Percentiles rank a stretch among this genome's conserved stretches.
phyloP scores from a whole-genome alignment of 2,113 vertebrate genomes.

The Corythoichthys intestinalis region DNA sequence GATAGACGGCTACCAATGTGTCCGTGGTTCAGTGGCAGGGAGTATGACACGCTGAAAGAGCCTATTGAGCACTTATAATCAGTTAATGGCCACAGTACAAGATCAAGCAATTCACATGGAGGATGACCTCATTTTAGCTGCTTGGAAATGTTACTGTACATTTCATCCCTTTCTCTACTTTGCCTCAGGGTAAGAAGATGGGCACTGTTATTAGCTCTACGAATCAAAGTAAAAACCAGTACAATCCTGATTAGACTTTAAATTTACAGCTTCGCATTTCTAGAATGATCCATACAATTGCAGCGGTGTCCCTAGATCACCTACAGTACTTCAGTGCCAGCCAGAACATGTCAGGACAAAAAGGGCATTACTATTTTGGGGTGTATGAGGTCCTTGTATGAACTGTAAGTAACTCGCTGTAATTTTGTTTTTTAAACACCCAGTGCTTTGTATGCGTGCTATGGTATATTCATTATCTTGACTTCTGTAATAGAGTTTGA shows the following conservation, averaged over 20 bases:
- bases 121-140: constrained; percentile 11
- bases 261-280: background rate
- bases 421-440: background rate
- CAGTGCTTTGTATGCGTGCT: background rate
- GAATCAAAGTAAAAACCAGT: background rate
- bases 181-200: constrained; percentile 1
- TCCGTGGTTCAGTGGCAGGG: constrained; percentile 61
- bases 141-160: constrained; percentile 16
- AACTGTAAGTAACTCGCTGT: background rate
- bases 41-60: constrained; percentile 63
- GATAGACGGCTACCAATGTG: constrained; percentile 63
- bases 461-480: background rate
- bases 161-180: constrained; percentile 6
- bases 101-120: background rate
- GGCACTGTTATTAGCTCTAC: background rate
- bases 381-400: background rate
- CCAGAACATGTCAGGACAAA: background rate
- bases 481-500: background rate
- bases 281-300: background rate
- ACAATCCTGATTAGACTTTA: background rate
- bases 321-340: background rate
- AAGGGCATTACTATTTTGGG: background rate
- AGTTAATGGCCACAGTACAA: constrained; percentile 30
- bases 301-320: background rate
- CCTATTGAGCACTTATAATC: constrained; percentile 62